Percentiles rank a stretch among this genome's conserved stretches.
Evolutionary conservation across 2,797 vertebrate genomes (phyloP).

Genomic region (Cirrhinus molitorella): DNA sequence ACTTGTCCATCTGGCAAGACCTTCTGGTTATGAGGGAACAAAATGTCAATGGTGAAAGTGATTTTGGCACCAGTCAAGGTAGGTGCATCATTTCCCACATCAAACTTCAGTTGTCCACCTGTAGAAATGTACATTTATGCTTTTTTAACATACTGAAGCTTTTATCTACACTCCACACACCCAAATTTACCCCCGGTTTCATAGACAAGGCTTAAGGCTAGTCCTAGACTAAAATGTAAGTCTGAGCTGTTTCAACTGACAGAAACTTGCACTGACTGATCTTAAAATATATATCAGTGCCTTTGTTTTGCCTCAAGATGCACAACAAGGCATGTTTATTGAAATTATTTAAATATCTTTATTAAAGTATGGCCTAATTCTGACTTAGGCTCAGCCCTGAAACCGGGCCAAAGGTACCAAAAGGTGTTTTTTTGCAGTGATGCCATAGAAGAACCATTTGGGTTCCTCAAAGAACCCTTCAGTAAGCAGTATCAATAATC

Average conservation of each 20-base stretch:
- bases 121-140: constrained; percentile 25
- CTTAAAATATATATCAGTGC: too few relatives aligned
- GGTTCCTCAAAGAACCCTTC: background rate
- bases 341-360: too few relatives aligned
- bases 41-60: constrained; percentile 87
- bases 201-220: too few relatives aligned
- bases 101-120: constrained; percentile 87
- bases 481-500: background rate
- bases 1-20: constrained; percentile 81
- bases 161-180: background rate
- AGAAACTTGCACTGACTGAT: too few relatives aligned
- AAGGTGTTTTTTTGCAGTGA: background rate
- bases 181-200: too few relatives aligned
- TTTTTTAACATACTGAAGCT: background rate
- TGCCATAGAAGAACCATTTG: background rate
- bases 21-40: constrained; percentile 84
- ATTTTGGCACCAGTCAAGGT: constrained; percentile 87
- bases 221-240: too few relatives aligned
- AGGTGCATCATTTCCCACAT: constrained; percentile 88
- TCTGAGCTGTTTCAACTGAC: too few relatives aligned
- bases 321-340: too few relatives aligned
- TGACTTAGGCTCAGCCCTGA: too few relatives aligned
- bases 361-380: too few relatives aligned
- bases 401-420: background rate
- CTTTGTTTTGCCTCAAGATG: too few relatives aligned